These are phyloP conservation scores for Toxotes chatareus DNA, from an alignment of 2,113 vertebrate species.

Conservation along the genomic window DNA sequence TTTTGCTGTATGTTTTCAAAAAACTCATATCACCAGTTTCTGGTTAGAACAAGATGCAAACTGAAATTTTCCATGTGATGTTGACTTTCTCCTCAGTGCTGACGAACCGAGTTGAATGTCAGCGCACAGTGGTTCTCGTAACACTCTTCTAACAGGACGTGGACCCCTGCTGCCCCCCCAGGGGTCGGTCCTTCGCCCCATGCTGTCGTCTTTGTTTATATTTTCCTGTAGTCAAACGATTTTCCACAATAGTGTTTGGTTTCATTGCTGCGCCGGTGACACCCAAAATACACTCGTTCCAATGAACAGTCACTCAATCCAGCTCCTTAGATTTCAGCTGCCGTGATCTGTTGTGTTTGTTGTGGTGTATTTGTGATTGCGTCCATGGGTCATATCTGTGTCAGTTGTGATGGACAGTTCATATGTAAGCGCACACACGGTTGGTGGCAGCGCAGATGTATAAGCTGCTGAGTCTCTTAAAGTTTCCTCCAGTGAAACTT, in stretches of 20 bases:
- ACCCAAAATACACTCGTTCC: background rate
- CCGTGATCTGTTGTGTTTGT: no score
- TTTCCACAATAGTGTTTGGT: background rate
- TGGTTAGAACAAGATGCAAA: no score
- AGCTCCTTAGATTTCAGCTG: background rate
- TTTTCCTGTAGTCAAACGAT: background rate
- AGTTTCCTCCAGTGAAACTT: no score
- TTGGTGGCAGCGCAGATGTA: no score
- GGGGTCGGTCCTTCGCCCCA: constrained; percentile 8
- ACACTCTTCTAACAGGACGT: constrained; percentile 2
- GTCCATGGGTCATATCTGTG: no score
- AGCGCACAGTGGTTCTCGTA: background rate
- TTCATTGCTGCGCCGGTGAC: background rate
- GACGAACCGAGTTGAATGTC: background rate
- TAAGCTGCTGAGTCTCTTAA: no score
- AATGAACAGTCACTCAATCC: background rate
- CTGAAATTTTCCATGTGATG: no score
- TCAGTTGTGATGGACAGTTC: no score
- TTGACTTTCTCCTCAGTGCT: background rate
- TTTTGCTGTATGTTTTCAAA: no score
- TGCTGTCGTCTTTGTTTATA: background rate
- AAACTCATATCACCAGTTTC: no score
- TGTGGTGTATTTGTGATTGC: no score
- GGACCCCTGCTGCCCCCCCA: constrained; percentile 20
- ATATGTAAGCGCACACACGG: no score